Evolutionary conservation across 2,113 vertebrate species (phyloP).

Genomic region (Periophthalmodon schlosseri): DNA sequence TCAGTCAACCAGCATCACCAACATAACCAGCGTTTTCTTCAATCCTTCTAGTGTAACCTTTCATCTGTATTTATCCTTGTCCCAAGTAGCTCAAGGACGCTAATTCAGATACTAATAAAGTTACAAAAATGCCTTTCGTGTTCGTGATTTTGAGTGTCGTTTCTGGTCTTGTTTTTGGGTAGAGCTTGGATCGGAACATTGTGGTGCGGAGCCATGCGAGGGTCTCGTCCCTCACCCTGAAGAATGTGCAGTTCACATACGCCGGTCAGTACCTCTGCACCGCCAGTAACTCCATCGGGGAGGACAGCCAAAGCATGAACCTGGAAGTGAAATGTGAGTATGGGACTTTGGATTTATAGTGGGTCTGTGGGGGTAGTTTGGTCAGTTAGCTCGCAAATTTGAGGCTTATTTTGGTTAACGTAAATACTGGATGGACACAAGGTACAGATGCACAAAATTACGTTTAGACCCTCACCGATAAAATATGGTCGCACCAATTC

Average conservation of each 20-base stretch:
- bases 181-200: conserved; percentile 91
- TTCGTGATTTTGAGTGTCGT: background rate
- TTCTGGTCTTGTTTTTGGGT: conserved; percentile 20
- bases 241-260: conserved; percentile 93
- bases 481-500: too few relatives aligned
- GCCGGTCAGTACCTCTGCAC: conserved; percentile 94
- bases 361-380: background rate
- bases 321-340: conserved; percentile 96
- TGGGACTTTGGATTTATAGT: background rate
- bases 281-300: conserved; percentile 93
- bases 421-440: too few relatives aligned
- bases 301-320: conserved; percentile 89
- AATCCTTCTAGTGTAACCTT: background rate
- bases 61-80: background rate
- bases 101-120: background rate
- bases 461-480: too few relatives aligned
- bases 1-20: background rate
- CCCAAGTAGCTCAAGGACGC: background rate
- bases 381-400: too few relatives aligned
- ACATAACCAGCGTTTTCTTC: background rate
- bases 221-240: conserved; percentile 92
- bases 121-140: background rate
- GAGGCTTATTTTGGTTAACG: too few relatives aligned
- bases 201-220: conserved; percentile 89
- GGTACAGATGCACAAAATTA: too few relatives aligned